Conservation (phyloP, 2,888 invertebrate genomes). For the Cacoxenus indagator region DNA sequence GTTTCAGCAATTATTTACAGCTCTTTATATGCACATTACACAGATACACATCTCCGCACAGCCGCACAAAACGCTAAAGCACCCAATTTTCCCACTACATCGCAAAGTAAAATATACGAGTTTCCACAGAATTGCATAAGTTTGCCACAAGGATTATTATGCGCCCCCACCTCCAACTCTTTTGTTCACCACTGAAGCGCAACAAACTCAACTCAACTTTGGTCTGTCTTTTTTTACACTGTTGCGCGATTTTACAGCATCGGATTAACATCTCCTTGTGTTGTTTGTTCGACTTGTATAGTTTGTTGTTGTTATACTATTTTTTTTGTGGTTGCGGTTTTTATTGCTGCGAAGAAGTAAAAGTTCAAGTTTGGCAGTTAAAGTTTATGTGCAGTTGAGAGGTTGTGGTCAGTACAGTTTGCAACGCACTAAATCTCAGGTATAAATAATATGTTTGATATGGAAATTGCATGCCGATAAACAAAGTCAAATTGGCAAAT, state of each 20-base stretch:
- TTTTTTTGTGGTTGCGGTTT: constrained; percentile 8
- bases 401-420: not conserved
- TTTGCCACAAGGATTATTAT: constrained; percentile 61
- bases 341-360: constrained; percentile 8
- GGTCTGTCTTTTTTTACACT: constrained; percentile 8
- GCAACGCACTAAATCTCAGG: not conserved
- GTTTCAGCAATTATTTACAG: constrained; percentile 65
- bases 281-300: not conserved
- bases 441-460: constrained; percentile 18
- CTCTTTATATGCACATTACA: constrained; percentile 39
- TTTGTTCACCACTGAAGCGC: not conserved
- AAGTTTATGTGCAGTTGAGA: not conserved
- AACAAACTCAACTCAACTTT: constrained; percentile 8
- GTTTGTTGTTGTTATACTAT: constrained; percentile 8
- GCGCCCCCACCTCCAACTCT: constrained; percentile 26
- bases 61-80: not conserved
- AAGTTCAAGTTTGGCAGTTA: not conserved
- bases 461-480: constrained; percentile 1
- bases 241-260: constrained; percentile 18
- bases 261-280: constrained; percentile 14
- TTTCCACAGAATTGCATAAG: constrained; percentile 34
- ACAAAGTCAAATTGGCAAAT: not conserved
- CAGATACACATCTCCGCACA: not conserved
- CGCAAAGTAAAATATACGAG: not conserved
- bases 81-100: not conserved